Conservation (phyloP, 2,888 invertebrate species). For the Muschampia plurimacula region DNA sequence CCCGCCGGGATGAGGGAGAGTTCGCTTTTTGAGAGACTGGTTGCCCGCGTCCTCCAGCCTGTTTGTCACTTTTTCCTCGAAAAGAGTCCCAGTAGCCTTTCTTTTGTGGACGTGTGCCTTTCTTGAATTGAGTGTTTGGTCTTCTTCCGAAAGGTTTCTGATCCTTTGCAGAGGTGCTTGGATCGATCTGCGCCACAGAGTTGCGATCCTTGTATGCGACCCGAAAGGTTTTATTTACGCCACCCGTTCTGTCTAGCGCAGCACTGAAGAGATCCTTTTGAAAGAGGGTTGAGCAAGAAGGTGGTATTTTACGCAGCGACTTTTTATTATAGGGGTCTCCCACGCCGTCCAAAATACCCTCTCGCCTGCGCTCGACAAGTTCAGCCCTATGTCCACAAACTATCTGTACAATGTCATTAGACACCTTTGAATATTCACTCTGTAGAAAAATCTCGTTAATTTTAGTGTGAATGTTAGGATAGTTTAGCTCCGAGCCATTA, state of each 20-base stretch:
- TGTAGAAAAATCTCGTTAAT: constrained; percentile 14
- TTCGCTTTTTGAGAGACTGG: background rate
- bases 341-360: background rate
- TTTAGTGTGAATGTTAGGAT: constrained; percentile 1
- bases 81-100: background rate
- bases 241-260: background rate
- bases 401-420: constrained; percentile 6
- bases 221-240: constrained; percentile 8
- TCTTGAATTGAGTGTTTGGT: background rate
- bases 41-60: constrained; percentile 2
- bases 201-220: constrained; percentile 8
- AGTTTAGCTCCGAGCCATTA: constrained; percentile 5
- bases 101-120: background rate
- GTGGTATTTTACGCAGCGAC: background rate
- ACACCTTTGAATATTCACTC: constrained; percentile 8
- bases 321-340: background rate
- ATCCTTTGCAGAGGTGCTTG: constrained; percentile 6
- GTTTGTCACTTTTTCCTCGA: background rate
- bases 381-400: constrained; percentile 16
- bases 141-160: background rate
- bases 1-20: constrained; percentile 19
- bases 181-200: constrained; percentile 5
- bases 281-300: background rate
- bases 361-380: background rate
- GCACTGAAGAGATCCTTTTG: background rate